Percentiles rank a stretch among this genome's conserved stretches.
Conservation (phyloP, 2,888 invertebrate genomes). For the Hermaeophaga mercurialis region DNA sequence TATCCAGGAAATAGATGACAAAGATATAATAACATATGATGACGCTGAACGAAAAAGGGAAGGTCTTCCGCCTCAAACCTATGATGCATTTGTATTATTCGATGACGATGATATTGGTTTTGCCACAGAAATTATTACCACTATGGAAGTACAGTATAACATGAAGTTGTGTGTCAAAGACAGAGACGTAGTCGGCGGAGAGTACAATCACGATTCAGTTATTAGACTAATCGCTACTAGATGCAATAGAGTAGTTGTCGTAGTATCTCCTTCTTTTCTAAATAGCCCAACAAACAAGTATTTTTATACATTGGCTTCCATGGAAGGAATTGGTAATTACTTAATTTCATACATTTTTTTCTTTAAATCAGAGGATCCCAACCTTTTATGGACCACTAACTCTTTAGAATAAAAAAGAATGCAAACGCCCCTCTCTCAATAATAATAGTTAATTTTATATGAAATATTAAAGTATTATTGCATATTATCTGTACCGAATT, state of each 20-base stretch:
- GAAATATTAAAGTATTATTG: too few relatives aligned
- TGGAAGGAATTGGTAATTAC: slow-evolving; percentile 80
- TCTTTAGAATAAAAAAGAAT: too few relatives aligned
- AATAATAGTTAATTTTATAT: too few relatives aligned
- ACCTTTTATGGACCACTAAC: too few relatives aligned
- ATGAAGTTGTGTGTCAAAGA: slow-evolving; percentile 77
- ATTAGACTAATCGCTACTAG: slow-evolving; percentile 75
- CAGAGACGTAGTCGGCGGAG: slow-evolving; percentile 72
- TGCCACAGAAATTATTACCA: slow-evolving; percentile 67
- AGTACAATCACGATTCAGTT: slow-evolving; percentile 74
- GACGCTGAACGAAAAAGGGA: slow-evolving; percentile 44
- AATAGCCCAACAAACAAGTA: slow-evolving; percentile 76
- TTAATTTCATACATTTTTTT: too few relatives aligned
- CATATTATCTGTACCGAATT: too few relatives aligned
- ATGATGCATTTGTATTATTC: slow-evolving; percentile 80
- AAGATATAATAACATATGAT: slow-evolving; percentile 49
- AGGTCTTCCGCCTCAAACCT: slow-evolving; percentile 61
- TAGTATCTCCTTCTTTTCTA: slow-evolving; percentile 82
- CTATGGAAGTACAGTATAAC: slow-evolving; percentile 66
- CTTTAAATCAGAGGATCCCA: too few relatives aligned
- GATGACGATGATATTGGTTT: slow-evolving; percentile 75
- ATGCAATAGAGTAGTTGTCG: slow-evolving; percentile 78
- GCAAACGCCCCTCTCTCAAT: too few relatives aligned
- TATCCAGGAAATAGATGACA: slow-evolving; percentile 41
- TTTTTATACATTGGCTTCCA: slow-evolving; percentile 80